Conservation (phyloP, 1,140 invertebrate species). For the Oreohelix idahoensis region DNA sequence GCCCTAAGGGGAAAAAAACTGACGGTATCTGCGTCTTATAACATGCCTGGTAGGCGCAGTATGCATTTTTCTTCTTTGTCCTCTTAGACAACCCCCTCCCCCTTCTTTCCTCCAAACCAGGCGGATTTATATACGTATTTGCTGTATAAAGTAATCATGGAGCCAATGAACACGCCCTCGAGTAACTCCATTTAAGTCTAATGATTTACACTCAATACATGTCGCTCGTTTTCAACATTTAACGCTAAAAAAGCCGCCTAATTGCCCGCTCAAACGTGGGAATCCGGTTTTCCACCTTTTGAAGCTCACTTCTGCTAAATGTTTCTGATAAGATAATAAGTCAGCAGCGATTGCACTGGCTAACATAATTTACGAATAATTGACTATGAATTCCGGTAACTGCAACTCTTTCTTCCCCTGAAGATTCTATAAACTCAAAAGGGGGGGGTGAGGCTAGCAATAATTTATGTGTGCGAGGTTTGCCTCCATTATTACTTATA, state of each 20-base stretch:
- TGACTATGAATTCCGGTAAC: slow-evolving; percentile 23
- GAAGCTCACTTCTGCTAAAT: slow-evolving; percentile 9
- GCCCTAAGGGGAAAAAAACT: too few relatives aligned
- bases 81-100: too few relatives aligned
- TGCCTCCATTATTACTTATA: too few relatives aligned
- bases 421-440: neutral
- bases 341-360: slow-evolving; percentile 20
- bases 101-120: too few relatives aligned
- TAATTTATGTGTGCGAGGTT: neutral
- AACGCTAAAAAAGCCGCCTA: neutral
- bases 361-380: slow-evolving; percentile 36
- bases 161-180: too few relatives aligned
- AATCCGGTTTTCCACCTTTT: slow-evolving; percentile 13
- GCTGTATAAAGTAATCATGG: too few relatives aligned
- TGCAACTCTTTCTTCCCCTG: neutral
- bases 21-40: too few relatives aligned
- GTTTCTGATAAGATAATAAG: slow-evolving; percentile 18
- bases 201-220: neutral
- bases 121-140: too few relatives aligned
- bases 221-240: neutral
- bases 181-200: too few relatives aligned
- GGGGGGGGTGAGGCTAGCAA: neutral
- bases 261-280: neutral
- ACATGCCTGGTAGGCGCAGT: too few relatives aligned
- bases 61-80: too few relatives aligned